Evolutionary conservation across 2,113 vertebrate genomes (phyloP), one percentile per base, ranked within the genome.

Genomic region (Scolopax mira): DNA sequence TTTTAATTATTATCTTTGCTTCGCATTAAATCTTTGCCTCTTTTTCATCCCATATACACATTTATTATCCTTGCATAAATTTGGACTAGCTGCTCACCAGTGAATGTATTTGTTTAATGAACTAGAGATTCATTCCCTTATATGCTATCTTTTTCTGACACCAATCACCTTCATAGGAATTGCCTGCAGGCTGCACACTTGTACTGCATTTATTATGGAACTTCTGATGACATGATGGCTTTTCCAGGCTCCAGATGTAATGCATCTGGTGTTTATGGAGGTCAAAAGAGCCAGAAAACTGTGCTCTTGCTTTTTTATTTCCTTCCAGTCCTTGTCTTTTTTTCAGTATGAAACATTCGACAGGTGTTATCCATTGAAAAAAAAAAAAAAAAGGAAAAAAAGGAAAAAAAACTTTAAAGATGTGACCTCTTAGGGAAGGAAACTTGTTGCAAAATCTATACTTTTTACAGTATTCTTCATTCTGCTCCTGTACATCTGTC

Each of bases 151-250:
- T 81, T 67, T 93, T 79, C 48, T 92, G 78, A 81, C 66, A 87
- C 11, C 22, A 72, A 85, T 79, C 81, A 86, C 77, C 55, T 86
- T 94, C n/a, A 54, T 27, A 74, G 42, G 21, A 92, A 81, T 89
- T 90, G 72, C 83, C 96, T 94, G 72, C 55, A 94, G 94, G 95
- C 79, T 96, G 79, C 60, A 97, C 80, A 89, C 81, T 96, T 89
- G 86, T 72, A 79, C 78, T 72, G 70, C 57, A 48, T 72, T 91
- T 85, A 57, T 89, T 91, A 57, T 2, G 4, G 65, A 92, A 94
- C 22, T 87, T 87, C 44, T 22, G 65, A 90, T 5, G 13, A 71
- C 51, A 44, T 74, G 73, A 93, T 84, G 48, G 85, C 61, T 94
- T 94, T 91, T 94, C 74, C 91, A 94, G 94, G 42, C 44, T 92